Conservation (phyloP, 2,888 invertebrate genomes). For the Acanthosoma haemorrhoidale region DNA sequence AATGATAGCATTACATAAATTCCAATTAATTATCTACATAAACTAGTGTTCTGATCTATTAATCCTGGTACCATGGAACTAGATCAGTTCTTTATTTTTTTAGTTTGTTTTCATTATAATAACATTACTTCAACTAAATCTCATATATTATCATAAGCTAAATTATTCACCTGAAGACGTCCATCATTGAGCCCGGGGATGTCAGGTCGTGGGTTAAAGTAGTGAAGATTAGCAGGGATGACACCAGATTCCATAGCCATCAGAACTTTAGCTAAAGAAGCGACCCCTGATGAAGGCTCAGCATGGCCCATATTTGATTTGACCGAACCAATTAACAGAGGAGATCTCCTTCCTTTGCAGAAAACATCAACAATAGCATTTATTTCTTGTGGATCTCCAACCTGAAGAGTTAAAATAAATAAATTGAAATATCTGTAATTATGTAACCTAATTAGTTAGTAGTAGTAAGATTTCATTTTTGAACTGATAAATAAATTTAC, state of each 20-base stretch:
- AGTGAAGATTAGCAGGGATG: constrained; percentile 91
- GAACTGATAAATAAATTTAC: constrained; percentile 45
- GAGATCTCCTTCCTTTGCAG: constrained; percentile 71
- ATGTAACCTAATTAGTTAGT: neutral
- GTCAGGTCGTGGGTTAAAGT: constrained; percentile 75
- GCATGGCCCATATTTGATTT: constrained; percentile 99
- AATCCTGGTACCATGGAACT: neutral
- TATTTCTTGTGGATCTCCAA: constrained; percentile 97
- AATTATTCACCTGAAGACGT: constrained; percentile 59
- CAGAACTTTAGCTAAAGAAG: constrained; percentile 83
- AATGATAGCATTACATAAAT: too few relatives aligned
- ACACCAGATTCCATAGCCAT: constrained; percentile 87
- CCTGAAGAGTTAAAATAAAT: constrained; percentile 47
- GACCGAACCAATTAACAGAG: constrained; percentile 89
- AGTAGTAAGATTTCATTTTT: neutral
- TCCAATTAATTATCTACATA: too few relatives aligned
- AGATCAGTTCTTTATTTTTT: neutral
- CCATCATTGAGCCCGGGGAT: constrained; percentile 87
- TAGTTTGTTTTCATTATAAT: neutral
- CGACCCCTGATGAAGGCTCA: constrained; percentile 88
- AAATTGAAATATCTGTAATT: neutral
- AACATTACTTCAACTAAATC: neutral
- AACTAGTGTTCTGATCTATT: too few relatives aligned
- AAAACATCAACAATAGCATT: constrained; percentile 90
- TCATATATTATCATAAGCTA: neutral